Conservation (phyloP, 2,113 vertebrate genomes). For the Ahaetulla prasina region DNA sequence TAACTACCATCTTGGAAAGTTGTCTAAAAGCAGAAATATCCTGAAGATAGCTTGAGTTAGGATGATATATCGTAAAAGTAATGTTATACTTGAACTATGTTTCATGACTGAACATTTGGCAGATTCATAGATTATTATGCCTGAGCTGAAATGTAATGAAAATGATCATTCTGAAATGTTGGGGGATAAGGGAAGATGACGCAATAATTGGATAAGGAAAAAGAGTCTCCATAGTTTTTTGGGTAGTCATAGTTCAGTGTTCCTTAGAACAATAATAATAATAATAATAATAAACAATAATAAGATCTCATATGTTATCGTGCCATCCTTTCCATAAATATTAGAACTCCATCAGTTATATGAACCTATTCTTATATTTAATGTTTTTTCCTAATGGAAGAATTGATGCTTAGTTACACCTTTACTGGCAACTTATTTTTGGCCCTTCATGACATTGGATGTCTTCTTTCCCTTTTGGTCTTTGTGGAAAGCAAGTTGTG, state of each 20-base stretch:
- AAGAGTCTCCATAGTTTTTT: neutral
- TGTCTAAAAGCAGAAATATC: neutral
- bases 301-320: neutral
- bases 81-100: neutral
- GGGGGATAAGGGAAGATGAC: neutral
- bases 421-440: neutral
- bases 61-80: neutral
- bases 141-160: neutral
- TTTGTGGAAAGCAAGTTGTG: neutral
- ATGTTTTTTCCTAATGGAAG: neutral
- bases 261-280: neutral
- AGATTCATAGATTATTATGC: neutral
- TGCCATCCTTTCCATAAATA: neutral
- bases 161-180: neutral
- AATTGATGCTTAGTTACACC: neutral
- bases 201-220: neutral
- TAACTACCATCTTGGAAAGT: neutral
- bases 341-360: neutral
- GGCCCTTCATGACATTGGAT: neutral
- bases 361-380: neutral
- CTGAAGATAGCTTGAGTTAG: neutral
- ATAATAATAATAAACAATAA: neutral
- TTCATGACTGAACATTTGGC: neutral
- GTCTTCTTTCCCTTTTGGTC: neutral
- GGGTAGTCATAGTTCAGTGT: neutral